Evolutionary conservation across 1,140 invertebrate genomes (phyloP).

Genomic region (Rhopalosiphum padi): DNA sequence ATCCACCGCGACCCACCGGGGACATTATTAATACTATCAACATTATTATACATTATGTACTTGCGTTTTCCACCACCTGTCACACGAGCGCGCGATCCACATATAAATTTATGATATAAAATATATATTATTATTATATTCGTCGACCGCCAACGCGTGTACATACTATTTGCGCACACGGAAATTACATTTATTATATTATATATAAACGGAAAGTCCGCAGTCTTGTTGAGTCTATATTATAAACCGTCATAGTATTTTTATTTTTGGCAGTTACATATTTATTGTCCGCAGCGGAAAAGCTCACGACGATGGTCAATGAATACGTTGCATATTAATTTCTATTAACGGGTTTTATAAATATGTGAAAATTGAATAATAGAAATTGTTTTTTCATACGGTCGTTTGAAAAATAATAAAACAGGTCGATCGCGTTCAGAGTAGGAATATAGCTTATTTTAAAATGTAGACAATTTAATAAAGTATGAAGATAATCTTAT

Average conservation of each 20-base stretch:
- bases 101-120: not conserved
- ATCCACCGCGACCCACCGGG: not conserved
- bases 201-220: not conserved
- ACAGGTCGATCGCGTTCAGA: not conserved
- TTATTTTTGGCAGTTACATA: not conserved
- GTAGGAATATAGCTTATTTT: not conserved
- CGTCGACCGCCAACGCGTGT: no score
- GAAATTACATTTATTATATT: not conserved
- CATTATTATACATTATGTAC: not conserved
- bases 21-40: not conserved
- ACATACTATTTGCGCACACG: not conserved
- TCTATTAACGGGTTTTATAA: no score
- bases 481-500: not conserved
- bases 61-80: not conserved
- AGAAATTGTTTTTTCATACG: not conserved
- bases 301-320: no score
- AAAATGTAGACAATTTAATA: not conserved
- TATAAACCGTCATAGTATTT: not conserved
- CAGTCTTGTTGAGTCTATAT: not conserved
- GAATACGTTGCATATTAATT: not conserved
- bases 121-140: not conserved
- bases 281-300: no score
- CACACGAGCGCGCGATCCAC: not conserved
- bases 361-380: no score
- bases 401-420: not conserved